phyloP scores from a whole-genome alignment of 2,888 invertebrate genomes.

The Dicyrtoma fusca region DNA sequence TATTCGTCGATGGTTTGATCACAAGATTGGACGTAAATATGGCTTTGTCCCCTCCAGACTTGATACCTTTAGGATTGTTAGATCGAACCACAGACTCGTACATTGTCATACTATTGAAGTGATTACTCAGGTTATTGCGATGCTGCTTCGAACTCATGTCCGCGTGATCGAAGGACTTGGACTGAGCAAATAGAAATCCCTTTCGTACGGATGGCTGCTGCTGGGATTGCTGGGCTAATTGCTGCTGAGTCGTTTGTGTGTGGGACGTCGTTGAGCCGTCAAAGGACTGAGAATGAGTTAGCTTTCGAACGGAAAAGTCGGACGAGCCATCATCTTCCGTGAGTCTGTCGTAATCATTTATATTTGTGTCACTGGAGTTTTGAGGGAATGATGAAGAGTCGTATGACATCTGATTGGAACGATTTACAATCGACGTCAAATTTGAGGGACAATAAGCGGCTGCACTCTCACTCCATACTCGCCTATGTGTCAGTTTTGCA shows the following conservation, averaged over 20 bases:
- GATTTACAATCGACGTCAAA: constrained; percentile 33
- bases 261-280: constrained; percentile 38
- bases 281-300: constrained; percentile 46
- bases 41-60: constrained; percentile 15
- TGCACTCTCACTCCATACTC: constrained; percentile 41
- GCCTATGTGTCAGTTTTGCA: constrained; percentile 37
- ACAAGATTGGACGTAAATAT: constrained; percentile 30
- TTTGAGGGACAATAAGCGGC: constrained; percentile 40
- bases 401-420: constrained; percentile 32
- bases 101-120: constrained; percentile 37
- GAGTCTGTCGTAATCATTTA: constrained; percentile 42
- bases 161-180: constrained; percentile 44
- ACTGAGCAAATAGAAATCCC: constrained; percentile 42
- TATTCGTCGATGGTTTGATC: constrained; percentile 9
- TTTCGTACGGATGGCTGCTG: constrained; percentile 24
- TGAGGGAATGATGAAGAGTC: constrained; percentile 43
- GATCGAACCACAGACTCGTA: constrained; percentile 28
- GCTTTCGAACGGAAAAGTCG: constrained; percentile 40
- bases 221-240: constrained; percentile 9
- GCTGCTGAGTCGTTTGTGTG: constrained; percentile 11
- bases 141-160: constrained; percentile 27
- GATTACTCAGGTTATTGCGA: constrained; percentile 7
- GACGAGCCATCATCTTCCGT: constrained; percentile 45
- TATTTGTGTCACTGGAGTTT: constrained; percentile 38
- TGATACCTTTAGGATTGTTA: constrained; percentile 14